These are phyloP conservation scores for Tiliacea citrago DNA, from an alignment of 2,888 invertebrate species.

Conservation along the genomic window DNA sequence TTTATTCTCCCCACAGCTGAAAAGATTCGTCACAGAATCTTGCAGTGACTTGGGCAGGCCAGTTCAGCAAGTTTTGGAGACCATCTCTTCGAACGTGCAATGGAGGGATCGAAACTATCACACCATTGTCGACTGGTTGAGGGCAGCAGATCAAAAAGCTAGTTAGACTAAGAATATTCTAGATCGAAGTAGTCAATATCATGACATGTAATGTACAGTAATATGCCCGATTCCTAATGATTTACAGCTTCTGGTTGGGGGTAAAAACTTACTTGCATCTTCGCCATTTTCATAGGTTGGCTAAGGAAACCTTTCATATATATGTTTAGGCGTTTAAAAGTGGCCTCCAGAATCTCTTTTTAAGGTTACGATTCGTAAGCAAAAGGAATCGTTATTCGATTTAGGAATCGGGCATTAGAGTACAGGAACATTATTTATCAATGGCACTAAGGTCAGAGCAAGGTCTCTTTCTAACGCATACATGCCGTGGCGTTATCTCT, in stretches of 20 bases:
- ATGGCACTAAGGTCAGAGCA: not conserved
- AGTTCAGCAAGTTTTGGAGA: constrained; percentile 95
- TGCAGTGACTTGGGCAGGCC: constrained; percentile 93
- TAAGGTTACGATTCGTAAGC: not conserved
- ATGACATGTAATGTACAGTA: constrained; percentile 38
- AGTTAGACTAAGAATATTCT: constrained; percentile 45
- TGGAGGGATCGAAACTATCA: constrained; percentile 95
- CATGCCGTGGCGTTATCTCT: not conserved
- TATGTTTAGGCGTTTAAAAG: not conserved
- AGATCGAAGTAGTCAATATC: constrained; percentile 45
- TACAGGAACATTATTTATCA: constrained; percentile 8
- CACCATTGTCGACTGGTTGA: constrained; percentile 94
- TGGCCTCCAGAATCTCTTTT: not conserved
- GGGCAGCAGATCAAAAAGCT: constrained; percentile 71
- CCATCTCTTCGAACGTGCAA: constrained; percentile 94
- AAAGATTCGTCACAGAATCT: constrained; percentile 92
- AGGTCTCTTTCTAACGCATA: not conserved
- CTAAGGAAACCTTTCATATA: not conserved
- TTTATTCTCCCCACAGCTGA: constrained; percentile 87
- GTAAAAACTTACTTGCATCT: not conserved
- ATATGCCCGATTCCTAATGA: constrained; percentile 5
- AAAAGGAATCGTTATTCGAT: not conserved
- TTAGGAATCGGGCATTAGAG: constrained; percentile 11
- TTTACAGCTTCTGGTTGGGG: not conserved
- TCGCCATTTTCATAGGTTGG: not conserved